Conservation (phyloP, 2,888 invertebrate genomes). For the Volucella bombylans region DNA sequence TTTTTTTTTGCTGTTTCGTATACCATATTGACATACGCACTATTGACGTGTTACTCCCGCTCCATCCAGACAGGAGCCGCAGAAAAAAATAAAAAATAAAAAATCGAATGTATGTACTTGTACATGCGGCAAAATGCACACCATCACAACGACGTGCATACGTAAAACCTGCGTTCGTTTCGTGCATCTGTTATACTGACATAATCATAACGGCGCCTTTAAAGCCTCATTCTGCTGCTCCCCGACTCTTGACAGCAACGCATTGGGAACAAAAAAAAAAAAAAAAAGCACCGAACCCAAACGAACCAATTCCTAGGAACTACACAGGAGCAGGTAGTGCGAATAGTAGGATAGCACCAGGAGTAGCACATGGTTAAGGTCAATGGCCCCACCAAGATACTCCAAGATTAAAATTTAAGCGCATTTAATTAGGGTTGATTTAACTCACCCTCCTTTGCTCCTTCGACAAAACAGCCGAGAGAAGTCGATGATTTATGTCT, state of each 20-base stretch:
- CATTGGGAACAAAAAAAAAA: slow-evolving; percentile 25
- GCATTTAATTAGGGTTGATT: slow-evolving; percentile 67
- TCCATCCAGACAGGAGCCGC: slow-evolving; percentile 8
- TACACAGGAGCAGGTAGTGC: not conserved
- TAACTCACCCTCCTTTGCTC: slow-evolving; percentile 27
- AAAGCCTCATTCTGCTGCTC: slow-evolving; percentile 47
- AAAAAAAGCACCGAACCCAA: too few relatives aligned
- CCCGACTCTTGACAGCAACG: slow-evolving; percentile 6
- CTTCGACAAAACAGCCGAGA: too few relatives aligned
- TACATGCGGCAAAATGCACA: slow-evolving; percentile 42
- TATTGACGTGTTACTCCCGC: slow-evolving; percentile 40
- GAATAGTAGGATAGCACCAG: slow-evolving; percentile 4
- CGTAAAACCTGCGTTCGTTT: slow-evolving; percentile 22
- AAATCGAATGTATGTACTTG: slow-evolving; percentile 25
- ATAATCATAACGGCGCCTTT: slow-evolving; percentile 60
- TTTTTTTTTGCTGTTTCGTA: not conserved
- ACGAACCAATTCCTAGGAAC: not conserved
- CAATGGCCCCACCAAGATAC: slow-evolving; percentile 80
- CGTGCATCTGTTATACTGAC: slow-evolving; percentile 57
- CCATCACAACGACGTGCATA: slow-evolving; percentile 35
- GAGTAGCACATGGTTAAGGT: slow-evolving; percentile 79
- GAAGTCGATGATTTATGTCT: slow-evolving; percentile 37
- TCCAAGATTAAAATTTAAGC: slow-evolving; percentile 78
- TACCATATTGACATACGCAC: slow-evolving; percentile 57
- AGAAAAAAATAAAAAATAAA: slow-evolving; percentile 8